A percentile compares a stretch with the other conserved stretches of the same genome.
phyloP scores from a whole-genome alignment of 92 coral and sea anemone genomes.

The Phenganax marumi region DNA sequence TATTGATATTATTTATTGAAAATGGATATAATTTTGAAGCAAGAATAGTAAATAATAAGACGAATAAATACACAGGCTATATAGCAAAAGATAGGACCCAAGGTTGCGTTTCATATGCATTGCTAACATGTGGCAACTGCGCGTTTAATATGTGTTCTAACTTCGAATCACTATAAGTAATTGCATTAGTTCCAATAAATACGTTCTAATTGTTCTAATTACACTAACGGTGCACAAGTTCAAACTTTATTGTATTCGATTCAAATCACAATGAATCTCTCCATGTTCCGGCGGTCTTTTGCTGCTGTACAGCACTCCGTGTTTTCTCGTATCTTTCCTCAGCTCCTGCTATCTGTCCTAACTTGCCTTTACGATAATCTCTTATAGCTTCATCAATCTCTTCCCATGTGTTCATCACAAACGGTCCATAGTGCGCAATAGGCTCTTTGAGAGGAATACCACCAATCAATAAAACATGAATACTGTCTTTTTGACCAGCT shows the following conservation, averaged over 20 bases:
- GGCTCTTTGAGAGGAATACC: slow-evolving; percentile 91
- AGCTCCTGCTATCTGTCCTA: slow-evolving; percentile 85
- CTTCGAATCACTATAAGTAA: too few relatives aligned
- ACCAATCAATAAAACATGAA: slow-evolving; percentile 88
- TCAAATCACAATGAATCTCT: slow-evolving; percentile 19
- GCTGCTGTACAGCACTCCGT: slow-evolving; percentile 68
- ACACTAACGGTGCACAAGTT: not conserved
- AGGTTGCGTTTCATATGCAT: too few relatives aligned
- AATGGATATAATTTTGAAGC: slow-evolving; percentile 9
- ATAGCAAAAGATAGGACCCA: not conserved
- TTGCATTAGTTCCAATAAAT: too few relatives aligned
- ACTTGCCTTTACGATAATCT: slow-evolving; percentile 73
- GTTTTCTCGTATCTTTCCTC: slow-evolving; percentile 90
- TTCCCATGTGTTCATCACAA: slow-evolving; percentile 96
- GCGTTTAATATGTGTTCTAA: too few relatives aligned
- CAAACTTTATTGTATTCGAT: not conserved
- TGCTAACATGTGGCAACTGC: too few relatives aligned
- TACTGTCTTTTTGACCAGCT: slow-evolving; percentile 65
- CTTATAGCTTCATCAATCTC: slow-evolving; percentile 75
- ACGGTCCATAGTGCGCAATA: slow-evolving; percentile 84
- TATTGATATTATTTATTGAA: slow-evolving; percentile 10
- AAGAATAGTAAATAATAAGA: not conserved
- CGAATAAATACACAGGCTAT: not conserved
- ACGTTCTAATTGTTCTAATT: not conserved
- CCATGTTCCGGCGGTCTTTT: slow-evolving; percentile 82